Percentiles rank a stretch among this genome's conserved stretches.
phyloP scores from a whole-genome alignment of 2,888 invertebrate genomes.

The Ptychoptera contaminata region DNA sequence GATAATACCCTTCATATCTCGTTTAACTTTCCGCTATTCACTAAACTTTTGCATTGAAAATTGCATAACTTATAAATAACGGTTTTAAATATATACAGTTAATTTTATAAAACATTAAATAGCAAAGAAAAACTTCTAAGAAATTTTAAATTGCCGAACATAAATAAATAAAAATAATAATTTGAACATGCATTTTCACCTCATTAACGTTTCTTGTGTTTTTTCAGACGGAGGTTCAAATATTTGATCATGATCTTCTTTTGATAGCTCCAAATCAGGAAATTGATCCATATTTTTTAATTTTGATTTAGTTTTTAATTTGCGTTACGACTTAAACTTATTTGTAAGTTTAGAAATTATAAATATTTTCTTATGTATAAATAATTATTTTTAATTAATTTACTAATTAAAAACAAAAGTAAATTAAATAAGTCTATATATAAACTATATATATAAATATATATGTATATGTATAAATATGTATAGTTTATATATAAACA shows the following conservation, averaged over 20 bases:
- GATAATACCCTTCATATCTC: too few species aligned
- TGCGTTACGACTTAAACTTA: neutral
- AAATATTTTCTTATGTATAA: neutral
- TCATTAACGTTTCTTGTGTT: slow-evolving; percentile 30
- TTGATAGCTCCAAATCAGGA: slow-evolving; percentile 49
- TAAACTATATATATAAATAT: too few species aligned
- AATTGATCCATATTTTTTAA: slow-evolving; percentile 38
- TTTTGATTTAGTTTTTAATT: neutral
- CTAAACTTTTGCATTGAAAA: too few species aligned
- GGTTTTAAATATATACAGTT: too few species aligned
- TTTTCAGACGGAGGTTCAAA: slow-evolving; percentile 45
- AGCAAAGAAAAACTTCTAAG: too few species aligned
- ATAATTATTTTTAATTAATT: slow-evolving; percentile 1
- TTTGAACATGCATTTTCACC: slow-evolving; percentile 11
- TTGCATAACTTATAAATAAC: too few species aligned
- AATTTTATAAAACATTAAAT: too few species aligned
- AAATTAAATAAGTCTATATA: slow-evolving; percentile 2
- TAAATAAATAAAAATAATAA: slow-evolving; percentile 3
- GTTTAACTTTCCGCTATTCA: too few species aligned
- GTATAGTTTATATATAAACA: too few species aligned
- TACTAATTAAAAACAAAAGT: slow-evolving; percentile 3
- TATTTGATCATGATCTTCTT: slow-evolving; percentile 58
- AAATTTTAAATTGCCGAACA: neutral
- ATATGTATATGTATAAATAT: too few species aligned
- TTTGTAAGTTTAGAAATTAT: slow-evolving; percentile 3